Evolutionary conservation across 2,888 invertebrate genomes (phyloP).

Genomic region (Ashinkailepas kermadecensis): DNA sequence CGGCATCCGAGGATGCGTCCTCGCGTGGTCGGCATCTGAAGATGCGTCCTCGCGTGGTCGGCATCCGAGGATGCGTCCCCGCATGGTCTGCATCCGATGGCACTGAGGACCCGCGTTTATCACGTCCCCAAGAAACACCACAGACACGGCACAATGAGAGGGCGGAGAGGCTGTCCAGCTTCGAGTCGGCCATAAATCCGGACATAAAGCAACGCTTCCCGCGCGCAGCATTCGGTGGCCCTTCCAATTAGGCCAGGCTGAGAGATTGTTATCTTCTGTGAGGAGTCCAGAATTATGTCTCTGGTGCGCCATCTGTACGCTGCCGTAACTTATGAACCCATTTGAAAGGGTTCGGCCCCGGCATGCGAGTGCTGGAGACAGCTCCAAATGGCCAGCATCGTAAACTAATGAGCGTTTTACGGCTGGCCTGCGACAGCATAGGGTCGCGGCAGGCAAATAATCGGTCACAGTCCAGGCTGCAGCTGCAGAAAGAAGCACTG

Average conservation of each 20-base stretch:
- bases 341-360: not conserved
- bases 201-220: not conserved
- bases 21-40: too few species aligned
- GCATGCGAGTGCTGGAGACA: not conserved
- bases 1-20: too few species aligned
- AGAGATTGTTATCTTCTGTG: not conserved
- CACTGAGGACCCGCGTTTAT: not conserved
- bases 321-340: not conserved
- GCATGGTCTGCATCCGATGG: too few species aligned
- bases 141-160: conserved; percentile 7
- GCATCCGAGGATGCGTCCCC: too few species aligned
- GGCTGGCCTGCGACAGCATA: not conserved
- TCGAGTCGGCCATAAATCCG: not conserved
- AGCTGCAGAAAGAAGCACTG: too few species aligned
- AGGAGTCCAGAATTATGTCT: not conserved
- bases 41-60: too few species aligned
- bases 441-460: too few species aligned
- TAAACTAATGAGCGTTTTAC: conserved; percentile 12
- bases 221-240: not conserved
- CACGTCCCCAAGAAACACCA: not conserved
- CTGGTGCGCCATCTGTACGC: not conserved
- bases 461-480: too few species aligned
- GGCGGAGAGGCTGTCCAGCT: not conserved
- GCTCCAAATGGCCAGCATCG: not conserved
- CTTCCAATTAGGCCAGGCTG: not conserved